phyloP scores from a whole-genome alignment of 2,797 vertebrate species.

The Argentina silus region DNA sequence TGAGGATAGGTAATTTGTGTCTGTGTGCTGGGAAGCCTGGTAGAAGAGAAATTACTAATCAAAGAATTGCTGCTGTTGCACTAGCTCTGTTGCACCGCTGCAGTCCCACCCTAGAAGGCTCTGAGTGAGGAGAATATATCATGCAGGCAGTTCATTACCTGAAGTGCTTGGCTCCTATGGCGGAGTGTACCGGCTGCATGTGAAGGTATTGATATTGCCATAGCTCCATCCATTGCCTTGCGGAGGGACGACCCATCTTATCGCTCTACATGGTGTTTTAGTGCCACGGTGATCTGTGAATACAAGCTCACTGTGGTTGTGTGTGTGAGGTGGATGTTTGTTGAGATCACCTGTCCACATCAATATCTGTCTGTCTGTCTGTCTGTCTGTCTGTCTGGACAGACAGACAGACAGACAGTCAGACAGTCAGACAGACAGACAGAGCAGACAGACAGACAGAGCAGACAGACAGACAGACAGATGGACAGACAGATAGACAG shows the following conservation, averaged over 20 bases:
- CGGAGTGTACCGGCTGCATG: conserved; percentile 55
- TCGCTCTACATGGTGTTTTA: conserved; percentile 32
- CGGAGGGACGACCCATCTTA: conserved; percentile 31
- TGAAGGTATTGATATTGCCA: conserved; percentile 68
- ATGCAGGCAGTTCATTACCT: conserved; percentile 83
- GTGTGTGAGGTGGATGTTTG: conserved; percentile 6
- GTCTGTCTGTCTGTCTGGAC: background rate
- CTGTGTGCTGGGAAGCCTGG: conserved; percentile 48
- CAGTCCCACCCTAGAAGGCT: conserved; percentile 39
- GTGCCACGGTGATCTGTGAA: conserved; percentile 17
- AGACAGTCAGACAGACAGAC: conserved; percentile 39
- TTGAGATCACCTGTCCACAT: background rate
- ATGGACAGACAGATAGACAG: conserved; percentile 42
- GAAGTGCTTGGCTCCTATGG: conserved; percentile 77
- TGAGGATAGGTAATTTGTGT: conserved; percentile 38
- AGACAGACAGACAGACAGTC: conserved; percentile 28
- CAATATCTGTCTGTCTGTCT: conserved; percentile 17
- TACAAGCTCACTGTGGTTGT: conserved; percentile 13
- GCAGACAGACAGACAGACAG: background rate
- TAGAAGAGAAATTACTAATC: conserved; percentile 73
- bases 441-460: conserved; percentile 43
- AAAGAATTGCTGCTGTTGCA: conserved; percentile 81
- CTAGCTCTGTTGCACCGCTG: conserved; percentile 68
- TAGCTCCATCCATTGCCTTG: conserved; percentile 34
- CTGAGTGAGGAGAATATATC: conserved; percentile 73